Evolutionary conservation across 2,797 vertebrate species (phyloP).

Genomic region (Amblyopsis hoosieri): DNA sequence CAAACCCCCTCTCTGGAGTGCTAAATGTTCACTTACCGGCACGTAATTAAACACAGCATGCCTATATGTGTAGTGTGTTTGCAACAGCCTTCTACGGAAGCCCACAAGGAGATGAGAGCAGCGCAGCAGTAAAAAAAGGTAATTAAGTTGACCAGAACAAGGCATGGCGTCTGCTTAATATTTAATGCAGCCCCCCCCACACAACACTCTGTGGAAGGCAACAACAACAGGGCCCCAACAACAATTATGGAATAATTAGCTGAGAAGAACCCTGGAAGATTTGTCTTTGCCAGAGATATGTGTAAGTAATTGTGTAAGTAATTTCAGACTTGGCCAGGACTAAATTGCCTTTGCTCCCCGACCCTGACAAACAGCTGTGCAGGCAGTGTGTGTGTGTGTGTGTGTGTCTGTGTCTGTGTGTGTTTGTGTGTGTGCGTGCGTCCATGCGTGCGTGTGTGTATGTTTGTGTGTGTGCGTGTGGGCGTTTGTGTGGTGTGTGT

Average conservation of each 20-base stretch:
- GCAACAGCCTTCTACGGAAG: conserved; percentile 50
- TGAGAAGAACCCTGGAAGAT: conserved; percentile 53
- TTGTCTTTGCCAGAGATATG: conserved; percentile 56
- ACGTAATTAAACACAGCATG: conserved; percentile 68
- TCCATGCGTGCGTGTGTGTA: not conserved
- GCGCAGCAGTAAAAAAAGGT: conserved; percentile 54
- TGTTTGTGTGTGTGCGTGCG: conserved; percentile 1
- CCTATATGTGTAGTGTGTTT: conserved; percentile 47
- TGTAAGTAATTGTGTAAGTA: conserved; percentile 64
- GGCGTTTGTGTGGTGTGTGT: conserved; percentile 3
- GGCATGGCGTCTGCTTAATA: conserved; percentile 67
- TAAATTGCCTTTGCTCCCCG: conserved; percentile 45
- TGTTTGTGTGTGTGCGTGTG: conserved; percentile 1
- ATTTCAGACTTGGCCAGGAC: conserved; percentile 45
- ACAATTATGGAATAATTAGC: conserved; percentile 76
- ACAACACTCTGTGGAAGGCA: conserved; percentile 54
- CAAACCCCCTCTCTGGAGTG: conserved; percentile 8
- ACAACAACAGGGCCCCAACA: conserved; percentile 65
- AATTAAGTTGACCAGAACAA: conserved; percentile 77
- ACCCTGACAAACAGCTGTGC: conserved; percentile 31
- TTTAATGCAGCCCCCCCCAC: conserved; percentile 58
- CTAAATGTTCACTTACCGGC: conserved; percentile 39
- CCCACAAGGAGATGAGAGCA: conserved; percentile 49
- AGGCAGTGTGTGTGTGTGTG: not conserved
- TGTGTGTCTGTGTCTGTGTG: conserved; percentile 7